Evolutionary conservation across 2,113 vertebrate species (phyloP), one percentile per base, ranked within the genome.

Genomic region (Alethe diademata): DNA sequence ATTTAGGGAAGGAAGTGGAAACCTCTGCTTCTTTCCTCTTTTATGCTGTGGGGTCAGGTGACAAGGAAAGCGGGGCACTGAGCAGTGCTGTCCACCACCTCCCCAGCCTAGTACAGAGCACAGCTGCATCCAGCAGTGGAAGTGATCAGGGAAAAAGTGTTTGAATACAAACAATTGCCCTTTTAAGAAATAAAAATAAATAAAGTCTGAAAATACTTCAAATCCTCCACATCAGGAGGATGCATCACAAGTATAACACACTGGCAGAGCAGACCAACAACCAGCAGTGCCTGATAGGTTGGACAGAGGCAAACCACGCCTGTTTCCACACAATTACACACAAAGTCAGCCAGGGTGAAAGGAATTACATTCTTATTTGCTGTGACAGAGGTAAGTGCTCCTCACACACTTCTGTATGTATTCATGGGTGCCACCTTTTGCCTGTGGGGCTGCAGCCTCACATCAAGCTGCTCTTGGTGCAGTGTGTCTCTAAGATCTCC

Each of bases 21-120:
- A 84, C 4, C 35, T 74, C 74, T 56, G 58, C 56, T 66, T 11
- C 54, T 84, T 64, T 81, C 16, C 51, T 60, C 47, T 43, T 28
- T 36, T 13, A 0, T 16, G 8, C 40, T 64, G 24, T 11, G 36
- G 8, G 67, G n/a, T 36, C 15, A 33, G 29, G 38, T 15, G 24
- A 24, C 20, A 56, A 60, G 14, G 29, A 69, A 86, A 71, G 25
- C 0, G 0, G 6, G 5, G 24, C 4, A 3, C 64, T 74, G 45
- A 78, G 36, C 42, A 64, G 33, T 42, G 48, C 36, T 35, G 19
- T 50, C 35, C 29, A 38, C 22, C 67, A 56, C 11, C 28, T 82
- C n/a, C 50, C 9, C 36, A 69, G 33, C 75, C 47, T 36, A 48
- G n/a, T 15, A 64, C 17, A 60, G 40, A 53, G 45, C 35, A 33